These are phyloP conservation scores for Napeogenes inachia DNA, from an alignment of 2,888 invertebrate species.

Conservation along the genomic window DNA sequence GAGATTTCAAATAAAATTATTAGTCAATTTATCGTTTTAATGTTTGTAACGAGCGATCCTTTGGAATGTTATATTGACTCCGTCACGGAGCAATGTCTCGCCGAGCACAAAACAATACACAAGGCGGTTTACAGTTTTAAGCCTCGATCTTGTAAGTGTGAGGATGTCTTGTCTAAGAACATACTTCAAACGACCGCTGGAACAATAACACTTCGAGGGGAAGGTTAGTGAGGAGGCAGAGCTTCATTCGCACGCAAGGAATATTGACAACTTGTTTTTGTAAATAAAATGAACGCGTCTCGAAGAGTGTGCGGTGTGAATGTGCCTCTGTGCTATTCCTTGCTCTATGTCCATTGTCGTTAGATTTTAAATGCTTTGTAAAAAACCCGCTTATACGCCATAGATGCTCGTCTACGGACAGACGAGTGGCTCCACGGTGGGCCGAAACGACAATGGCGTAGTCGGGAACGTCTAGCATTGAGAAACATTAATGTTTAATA, in stretches of 20 bases:
- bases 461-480: slow-evolving; percentile 27
- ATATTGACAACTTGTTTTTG: slow-evolving; percentile 52
- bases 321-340: slow-evolving; percentile 41
- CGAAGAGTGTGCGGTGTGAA: slow-evolving; percentile 44
- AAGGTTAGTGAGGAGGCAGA: slow-evolving; percentile 35
- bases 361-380: slow-evolving; percentile 44
- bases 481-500: slow-evolving; percentile 30
- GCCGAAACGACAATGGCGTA: slow-evolving; percentile 37
- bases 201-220: slow-evolving; percentile 15
- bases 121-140: slow-evolving; percentile 18
- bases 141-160: slow-evolving; percentile 25
- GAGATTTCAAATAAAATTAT: slow-evolving; percentile 8
- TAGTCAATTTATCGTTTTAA: slow-evolving; percentile 21
- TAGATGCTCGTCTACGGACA: slow-evolving; percentile 31
- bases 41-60: slow-evolving; percentile 32
- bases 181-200: slow-evolving; percentile 11
- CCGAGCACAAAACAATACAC: too few relatives aligned
- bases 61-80: too few relatives aligned
- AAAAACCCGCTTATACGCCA: slow-evolving; percentile 43
- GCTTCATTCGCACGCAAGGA: slow-evolving; percentile 39
- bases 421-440: slow-evolving; percentile 39
- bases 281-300: slow-evolving; percentile 51
- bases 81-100: too few relatives aligned
- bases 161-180: slow-evolving; percentile 16
- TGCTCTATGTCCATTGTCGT: slow-evolving; percentile 50